Base-by-base conservation (phyloP, 2,888 invertebrate genomes). In the Disparrhopalites patrizii region DNA sequence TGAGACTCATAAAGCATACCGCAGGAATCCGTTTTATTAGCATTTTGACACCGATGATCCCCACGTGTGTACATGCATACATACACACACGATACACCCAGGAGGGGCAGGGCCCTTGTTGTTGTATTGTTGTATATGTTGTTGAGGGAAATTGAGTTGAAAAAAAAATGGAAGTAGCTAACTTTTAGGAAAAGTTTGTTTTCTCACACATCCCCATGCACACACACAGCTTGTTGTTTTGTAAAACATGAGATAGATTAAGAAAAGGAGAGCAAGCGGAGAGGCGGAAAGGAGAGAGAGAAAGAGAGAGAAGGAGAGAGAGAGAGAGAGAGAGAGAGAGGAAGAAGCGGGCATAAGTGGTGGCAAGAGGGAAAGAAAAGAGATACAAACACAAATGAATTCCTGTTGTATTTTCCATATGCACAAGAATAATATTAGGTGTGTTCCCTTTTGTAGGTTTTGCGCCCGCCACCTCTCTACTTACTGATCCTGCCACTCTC, bases 11-110 rank as follows among this genome's bases (percentile, higher is more conserved):
- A 72, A 72, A 72, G 69, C 66, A 72, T 70, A 65, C 72, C 69
- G 65, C 72, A 72, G 72, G 72, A 72, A 69, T 70, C 72, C 70
- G 60, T 72, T 72, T 70, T 70, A 72, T 72, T 72, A 72, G 69
- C 66, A 69, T 70, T 70, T 70, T 70, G 72, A 72, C 72, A 72
- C 72, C 68, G 63, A 65, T 69, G 62, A 67, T 66, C 64, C 66
- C 65, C 57, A n/a, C n/a, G n/a, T n/a, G n/a, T n/a, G n/a, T n/a
- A n/a, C n/a, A n/a, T n/a, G n/a, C n/a, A n/a, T n/a, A n/a, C n/a
- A n/a, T n/a, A n/a, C n/a, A n/a, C n/a, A 64, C 66, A 66, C 56
- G 40, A 36, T 30, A 57, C 40, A 38, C 50, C 33, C 23, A 61
- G 61, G 61, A 61, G 61, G 61, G 61, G 61, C 61, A 61, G 51